Conservation (phyloP, 2,888 invertebrate genomes). For the Leptinotarsa peninsularis region DNA sequence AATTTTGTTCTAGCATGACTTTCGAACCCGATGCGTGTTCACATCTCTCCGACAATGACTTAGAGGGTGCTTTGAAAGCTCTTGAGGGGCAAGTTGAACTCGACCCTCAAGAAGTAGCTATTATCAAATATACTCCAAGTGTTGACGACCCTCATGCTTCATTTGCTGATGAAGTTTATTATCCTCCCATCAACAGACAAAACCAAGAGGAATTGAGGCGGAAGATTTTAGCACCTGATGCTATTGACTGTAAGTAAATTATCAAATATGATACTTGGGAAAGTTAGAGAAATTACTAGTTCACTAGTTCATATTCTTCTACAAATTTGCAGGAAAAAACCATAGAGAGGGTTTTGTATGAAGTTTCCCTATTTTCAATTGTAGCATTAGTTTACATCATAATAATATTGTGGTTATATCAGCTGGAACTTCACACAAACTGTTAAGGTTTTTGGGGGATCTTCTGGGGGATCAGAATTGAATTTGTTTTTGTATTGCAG, state of each 20-base stretch:
- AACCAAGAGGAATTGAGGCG: slow-evolving; percentile 61
- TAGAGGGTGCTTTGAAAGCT: slow-evolving; percentile 69
- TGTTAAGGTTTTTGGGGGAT: too few species aligned
- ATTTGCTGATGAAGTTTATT: slow-evolving; percentile 86
- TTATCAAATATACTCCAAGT: slow-evolving; percentile 83
- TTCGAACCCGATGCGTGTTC: slow-evolving; percentile 67
- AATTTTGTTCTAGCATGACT: slow-evolving; percentile 60
- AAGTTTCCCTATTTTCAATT: too few species aligned
- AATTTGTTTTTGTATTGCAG: slow-evolving; percentile 45
- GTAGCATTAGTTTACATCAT: too few species aligned
- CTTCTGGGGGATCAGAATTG: too few species aligned
- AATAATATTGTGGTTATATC: too few species aligned
- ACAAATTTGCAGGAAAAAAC: too few species aligned
- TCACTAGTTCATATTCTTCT: too few species aligned
- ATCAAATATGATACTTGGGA: background rate
- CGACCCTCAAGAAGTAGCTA: slow-evolving; percentile 80
- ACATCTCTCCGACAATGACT: slow-evolving; percentile 68
- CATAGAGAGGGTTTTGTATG: too few species aligned
- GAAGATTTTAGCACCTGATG: slow-evolving; percentile 69
- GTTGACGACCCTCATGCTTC: slow-evolving; percentile 73
- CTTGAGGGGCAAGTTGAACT: slow-evolving; percentile 68
- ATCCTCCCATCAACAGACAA: slow-evolving; percentile 73
- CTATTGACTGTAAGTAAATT: slow-evolving; percentile 49
- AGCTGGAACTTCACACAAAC: too few species aligned
- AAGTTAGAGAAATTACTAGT: background rate